Base-by-base conservation (phyloP, 2,888 invertebrate genomes). In the Agrotis exclamationis region DNA sequence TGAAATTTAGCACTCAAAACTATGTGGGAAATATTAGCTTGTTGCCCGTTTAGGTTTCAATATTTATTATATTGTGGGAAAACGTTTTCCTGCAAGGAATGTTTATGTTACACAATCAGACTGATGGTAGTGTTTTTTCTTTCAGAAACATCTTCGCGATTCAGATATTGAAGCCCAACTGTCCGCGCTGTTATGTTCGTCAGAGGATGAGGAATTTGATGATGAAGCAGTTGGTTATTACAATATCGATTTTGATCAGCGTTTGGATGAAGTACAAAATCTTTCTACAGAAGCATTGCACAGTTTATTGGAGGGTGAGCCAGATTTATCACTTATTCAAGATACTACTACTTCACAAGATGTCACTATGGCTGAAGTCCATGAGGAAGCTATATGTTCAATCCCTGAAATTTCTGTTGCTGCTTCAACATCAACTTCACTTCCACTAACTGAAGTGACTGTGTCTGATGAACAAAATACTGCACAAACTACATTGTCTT, bases 261-360 rank as follows among this genome's bases (percentile, higher is more conserved):
- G 79, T 72, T 72, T 79, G 66, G 79, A 79, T 73, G 75, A 73
- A 62, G 54, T 78, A 53, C 74, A 78, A 78, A 47, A 65, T 74
- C 64, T 78, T 75, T 72, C 72, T 66, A 66, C 56, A 45, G 75
- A 78, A 70, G 75, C 63, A 64, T 74, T 78, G 60, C 75, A 73
- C 58, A 67, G 54, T 78, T 58, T 75, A 75, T 70, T 78, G 69
- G 71, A 64, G 74, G 72, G 73, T 64, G 79, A 75, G 63, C 63
- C 73, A 70, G 75, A 67, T 79, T 73, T 79, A 53, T 70, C 70
- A 56, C 70, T 73, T 70, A 67, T 75, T 59, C 79, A 75, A 75
- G 66, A 75, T 70, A 58, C 57, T 70, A 63, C 57, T 73, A 70
- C 69, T 63, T 65, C 73, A 65, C 72, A 76, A 66, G 62, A 72